Percentiles rank a stretch among this genome's conserved stretches.
These are phyloP conservation scores for Hybognathus amarus DNA, from an alignment of 2,797 vertebrate genomes.

Conservation along the genomic window DNA sequence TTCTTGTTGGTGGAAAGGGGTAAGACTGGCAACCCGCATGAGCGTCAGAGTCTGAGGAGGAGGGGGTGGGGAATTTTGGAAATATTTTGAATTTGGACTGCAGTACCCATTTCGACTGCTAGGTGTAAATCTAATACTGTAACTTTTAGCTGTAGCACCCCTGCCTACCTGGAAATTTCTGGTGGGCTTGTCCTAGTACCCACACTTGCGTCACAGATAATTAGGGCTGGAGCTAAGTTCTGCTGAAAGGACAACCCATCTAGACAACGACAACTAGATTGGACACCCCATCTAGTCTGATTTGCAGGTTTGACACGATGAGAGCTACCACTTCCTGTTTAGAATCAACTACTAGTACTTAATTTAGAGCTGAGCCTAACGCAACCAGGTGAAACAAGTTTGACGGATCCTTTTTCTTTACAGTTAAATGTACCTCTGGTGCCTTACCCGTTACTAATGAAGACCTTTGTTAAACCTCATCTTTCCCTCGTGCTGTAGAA, in stretches of 20 bases:
- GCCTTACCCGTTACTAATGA: neutral
- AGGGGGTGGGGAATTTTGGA: neutral
- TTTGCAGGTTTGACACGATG: neutral
- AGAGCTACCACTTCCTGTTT: neutral
- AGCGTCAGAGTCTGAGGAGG: no score
- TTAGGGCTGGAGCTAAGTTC: no score
- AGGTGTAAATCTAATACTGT: no score
- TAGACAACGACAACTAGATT: no score
- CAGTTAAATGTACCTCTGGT: neutral
- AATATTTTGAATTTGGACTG: no score
- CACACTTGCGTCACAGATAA: neutral
- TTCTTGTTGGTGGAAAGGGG: no score
- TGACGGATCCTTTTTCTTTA: neutral
- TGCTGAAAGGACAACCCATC: no score
- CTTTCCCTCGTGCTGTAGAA: conserved; percentile 49
- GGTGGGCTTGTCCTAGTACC: neutral
- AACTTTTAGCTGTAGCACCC: neutral
- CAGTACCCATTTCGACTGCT: no score
- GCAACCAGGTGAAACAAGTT: neutral
- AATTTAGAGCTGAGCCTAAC: neutral
- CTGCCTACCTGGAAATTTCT: neutral
- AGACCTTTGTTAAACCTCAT: neutral
- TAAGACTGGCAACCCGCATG: no score
- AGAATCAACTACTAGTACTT: neutral
- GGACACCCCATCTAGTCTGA: neutral